These are phyloP conservation scores for Cossypha caffra DNA, from an alignment of 2,797 vertebrate species.

Conservation along the genomic window DNA sequence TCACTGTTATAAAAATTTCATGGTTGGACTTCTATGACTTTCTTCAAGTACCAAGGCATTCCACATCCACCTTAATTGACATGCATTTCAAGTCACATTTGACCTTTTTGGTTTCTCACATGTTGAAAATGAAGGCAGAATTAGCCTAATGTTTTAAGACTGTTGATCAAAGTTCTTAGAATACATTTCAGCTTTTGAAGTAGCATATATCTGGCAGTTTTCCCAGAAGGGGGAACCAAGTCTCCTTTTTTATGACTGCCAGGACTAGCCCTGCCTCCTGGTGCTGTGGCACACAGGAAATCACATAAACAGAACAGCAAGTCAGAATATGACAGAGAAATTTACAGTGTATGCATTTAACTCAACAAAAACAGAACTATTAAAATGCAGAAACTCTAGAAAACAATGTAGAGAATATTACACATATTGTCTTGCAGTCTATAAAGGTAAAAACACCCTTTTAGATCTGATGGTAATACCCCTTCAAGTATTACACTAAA, in stretches of 20 bases:
- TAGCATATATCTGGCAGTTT: constrained; percentile 5
- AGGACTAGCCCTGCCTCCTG: not conserved
- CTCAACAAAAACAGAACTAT: not conserved
- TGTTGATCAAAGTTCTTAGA: constrained; percentile 49
- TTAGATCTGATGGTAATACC: not conserved
- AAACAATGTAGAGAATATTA: not conserved
- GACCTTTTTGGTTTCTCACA: constrained; percentile 41
- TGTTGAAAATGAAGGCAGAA: constrained; percentile 39
- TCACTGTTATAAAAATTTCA: not conserved
- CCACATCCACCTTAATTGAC: constrained; percentile 25
- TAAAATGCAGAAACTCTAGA: not conserved
- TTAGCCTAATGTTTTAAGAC: constrained; percentile 55
- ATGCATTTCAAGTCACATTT: constrained; percentile 38
- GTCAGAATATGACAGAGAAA: not conserved
- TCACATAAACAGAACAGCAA: not conserved
- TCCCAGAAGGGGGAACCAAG: constrained; percentile 57
- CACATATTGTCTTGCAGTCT: not conserved
- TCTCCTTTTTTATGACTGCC: not conserved
- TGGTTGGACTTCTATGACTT: not conserved
- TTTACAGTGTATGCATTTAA: not conserved
- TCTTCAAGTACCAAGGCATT: constrained; percentile 16
- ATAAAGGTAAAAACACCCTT: not conserved
- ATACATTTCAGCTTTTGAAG: constrained; percentile 54
- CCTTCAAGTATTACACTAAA: not conserved
- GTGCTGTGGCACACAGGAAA: not conserved